Evolutionary conservation across 2,113 vertebrate species (phyloP), one percentile per base, ranked within the genome.

Genomic region (Xenus cinereus): DNA sequence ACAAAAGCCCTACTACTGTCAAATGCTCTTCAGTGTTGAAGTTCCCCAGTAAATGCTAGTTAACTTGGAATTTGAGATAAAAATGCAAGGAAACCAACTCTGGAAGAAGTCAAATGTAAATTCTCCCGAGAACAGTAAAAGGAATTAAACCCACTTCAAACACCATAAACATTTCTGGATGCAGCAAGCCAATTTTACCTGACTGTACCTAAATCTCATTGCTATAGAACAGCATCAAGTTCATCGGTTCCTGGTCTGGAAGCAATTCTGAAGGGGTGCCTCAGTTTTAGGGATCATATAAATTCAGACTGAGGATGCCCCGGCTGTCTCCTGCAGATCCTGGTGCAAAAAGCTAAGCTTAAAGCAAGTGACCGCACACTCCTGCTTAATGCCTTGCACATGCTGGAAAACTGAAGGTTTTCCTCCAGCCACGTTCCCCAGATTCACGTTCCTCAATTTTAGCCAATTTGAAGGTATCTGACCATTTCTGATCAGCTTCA

Each of bases 111-210:
- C 53, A 89, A 97, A 92, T 92, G 90, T 82, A 88, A 81, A 87
- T 87, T 91, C 67, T 76, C 95, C 33, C 35, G 89, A 89, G 60
- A 92, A 95, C n/a, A 71, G 53, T 84, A 95, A 97, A 81, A 93
- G 48, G 72, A 97, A 95, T 73, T 69, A 95, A 97, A 97, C 67
- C 41, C 27, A 89, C 50, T 96, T 98, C 94, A 92, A 91, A 85
- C 60, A 78, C 24, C 85, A 84, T 63, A 68, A 93, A 95, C 45
- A 68, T 48, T 88, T 84, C 83, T 50, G 73, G 91, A 96, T 68
- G 83, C 75, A 96, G 85, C 57, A 96, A 96, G 88, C 74, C 71
- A 53, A 56, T 26, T 85, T 92, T 75, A 91, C 45, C 93, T 90
- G 91, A 92, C 90, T 87, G 90, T 89, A 95, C 84, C 80, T 80